Evolutionary conservation across 2,888 invertebrate species (phyloP).

Genomic region (Siphonodentalium dalli): DNA sequence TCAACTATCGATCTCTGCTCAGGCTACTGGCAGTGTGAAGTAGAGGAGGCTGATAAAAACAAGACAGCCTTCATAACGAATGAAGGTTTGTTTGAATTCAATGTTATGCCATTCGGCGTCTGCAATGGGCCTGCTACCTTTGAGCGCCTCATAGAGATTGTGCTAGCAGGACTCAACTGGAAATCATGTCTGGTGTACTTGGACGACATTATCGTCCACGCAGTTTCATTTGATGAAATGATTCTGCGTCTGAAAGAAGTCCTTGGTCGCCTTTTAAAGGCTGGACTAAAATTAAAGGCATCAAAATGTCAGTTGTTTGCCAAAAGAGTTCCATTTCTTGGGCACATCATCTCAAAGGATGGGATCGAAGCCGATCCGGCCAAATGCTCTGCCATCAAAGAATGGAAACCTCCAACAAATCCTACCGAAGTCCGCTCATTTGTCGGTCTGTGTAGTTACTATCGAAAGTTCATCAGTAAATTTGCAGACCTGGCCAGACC

Average conservation of each 20-base stretch:
- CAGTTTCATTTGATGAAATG: too few relatives aligned
- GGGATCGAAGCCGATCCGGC: not conserved
- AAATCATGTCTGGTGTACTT: too few relatives aligned
- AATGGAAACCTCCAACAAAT: not conserved
- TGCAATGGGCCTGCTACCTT: constrained; percentile 30
- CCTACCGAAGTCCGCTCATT: constrained; percentile 1
- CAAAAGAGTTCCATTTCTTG: constrained; percentile 6
- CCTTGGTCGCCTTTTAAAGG: constrained; percentile 4
- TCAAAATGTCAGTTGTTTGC: constrained; percentile 15
- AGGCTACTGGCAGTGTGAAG: constrained; percentile 31
- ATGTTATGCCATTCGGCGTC: constrained; percentile 34
- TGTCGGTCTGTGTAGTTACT: constrained; percentile 6
- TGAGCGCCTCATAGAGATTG: too few relatives aligned
- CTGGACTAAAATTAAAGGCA: constrained; percentile 14
- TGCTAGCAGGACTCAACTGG: too few relatives aligned
- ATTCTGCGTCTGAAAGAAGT: too few relatives aligned
- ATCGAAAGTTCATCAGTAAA: not conserved
- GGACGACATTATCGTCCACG: too few relatives aligned
- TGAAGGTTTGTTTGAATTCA: constrained; percentile 26
- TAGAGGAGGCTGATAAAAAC: constrained; percentile 15
- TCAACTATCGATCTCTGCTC: constrained; percentile 28
- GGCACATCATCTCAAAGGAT: not conserved
- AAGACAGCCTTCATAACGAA: constrained; percentile 31
- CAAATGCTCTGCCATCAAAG: not conserved
- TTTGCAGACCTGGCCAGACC: constrained; percentile 1